Percentiles rank a stretch among this genome's conserved stretches.
Evolutionary conservation across 2,113 vertebrate species (phyloP).

Genomic region (Leptosomus discolor): DNA sequence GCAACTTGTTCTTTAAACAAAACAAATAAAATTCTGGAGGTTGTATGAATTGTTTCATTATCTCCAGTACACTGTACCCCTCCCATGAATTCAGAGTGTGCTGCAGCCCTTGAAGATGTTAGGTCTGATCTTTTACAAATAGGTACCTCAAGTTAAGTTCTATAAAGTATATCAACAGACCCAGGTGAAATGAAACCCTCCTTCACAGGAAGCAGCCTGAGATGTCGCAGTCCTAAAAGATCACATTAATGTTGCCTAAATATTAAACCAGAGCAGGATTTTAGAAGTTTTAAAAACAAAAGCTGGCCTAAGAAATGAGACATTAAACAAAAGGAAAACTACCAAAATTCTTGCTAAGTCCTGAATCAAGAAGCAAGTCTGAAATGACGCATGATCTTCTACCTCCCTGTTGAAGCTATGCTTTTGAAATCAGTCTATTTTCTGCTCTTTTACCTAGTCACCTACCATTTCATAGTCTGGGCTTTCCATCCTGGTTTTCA

Average conservation of each 20-base stretch:
- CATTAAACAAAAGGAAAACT: background rate
- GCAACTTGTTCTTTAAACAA: background rate
- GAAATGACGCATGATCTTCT: background rate
- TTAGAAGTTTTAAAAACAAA: background rate
- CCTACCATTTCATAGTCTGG: constrained; percentile 93
- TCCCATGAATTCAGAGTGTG: background rate
- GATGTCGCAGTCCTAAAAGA: background rate
- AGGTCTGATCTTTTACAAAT: background rate
- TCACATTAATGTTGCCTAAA: background rate
- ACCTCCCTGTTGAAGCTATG: background rate
- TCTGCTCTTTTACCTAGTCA: background rate
- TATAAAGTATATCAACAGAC: background rate
- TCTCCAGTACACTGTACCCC: background rate
- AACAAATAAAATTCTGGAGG: background rate
- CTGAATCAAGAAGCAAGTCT: background rate
- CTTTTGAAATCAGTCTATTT: background rate
- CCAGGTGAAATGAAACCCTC: background rate
- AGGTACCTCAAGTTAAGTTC: background rate
- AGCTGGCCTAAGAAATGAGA: background rate
- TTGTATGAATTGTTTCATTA: background rate
- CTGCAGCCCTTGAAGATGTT: background rate
- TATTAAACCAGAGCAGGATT: background rate
- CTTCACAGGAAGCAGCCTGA: background rate
- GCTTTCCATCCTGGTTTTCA: constrained; percentile 81
- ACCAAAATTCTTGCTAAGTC: background rate